Base-by-base conservation (phyloP, 2,797 vertebrate genomes). In the Pelochelys cantorii region DNA sequence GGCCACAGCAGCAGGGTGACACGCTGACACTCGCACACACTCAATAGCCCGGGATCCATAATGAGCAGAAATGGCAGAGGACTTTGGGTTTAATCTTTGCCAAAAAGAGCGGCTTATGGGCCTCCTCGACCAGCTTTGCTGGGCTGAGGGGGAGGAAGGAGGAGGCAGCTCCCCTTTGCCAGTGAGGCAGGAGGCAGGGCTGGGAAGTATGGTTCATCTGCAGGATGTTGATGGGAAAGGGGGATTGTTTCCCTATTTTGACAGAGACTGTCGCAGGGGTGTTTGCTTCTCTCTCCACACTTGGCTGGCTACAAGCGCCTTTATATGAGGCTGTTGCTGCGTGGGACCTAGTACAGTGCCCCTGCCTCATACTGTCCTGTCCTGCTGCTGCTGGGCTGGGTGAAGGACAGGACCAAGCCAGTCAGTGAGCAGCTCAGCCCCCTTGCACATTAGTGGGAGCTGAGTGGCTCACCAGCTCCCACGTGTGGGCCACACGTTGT, bases 331-430 rank as follows among this genome's bases (percentile, higher is more conserved):
- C 0, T 2, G 59, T 37, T 85, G 3, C 59, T 34, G 23, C 11
- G 27, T 6, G 80, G 10, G 18, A 42, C 84, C 59, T 53, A 57
- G 78, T n/a, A 18, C 0, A 0, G 42, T 15, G 34, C 60, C 53
- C 15, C 4, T 17, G n/a, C 60, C 68, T 88, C 31, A 25, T 71
- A 87, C 22, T 2, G 4, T 52, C 53, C 81, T 79, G 0, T 23
- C 57, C 23, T 54, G 60, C 84, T 37, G 2, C 7, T 27, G 12
- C 27, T 81, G 27, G 15, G 42, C 79, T 4, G 3, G 57, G 77
- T 68, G 62, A 34, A 34, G 62, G 62, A 20, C 31, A 68, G 62
- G 17, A 68, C 34, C 75, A 42, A 42, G 42, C 42, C 42, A 42
- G 4, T 42, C 42, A 42, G 5, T 42, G 42, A 42, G 37, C 37